Conservation (phyloP, 2,888 invertebrate species). For the Apamea anceps region DNA sequence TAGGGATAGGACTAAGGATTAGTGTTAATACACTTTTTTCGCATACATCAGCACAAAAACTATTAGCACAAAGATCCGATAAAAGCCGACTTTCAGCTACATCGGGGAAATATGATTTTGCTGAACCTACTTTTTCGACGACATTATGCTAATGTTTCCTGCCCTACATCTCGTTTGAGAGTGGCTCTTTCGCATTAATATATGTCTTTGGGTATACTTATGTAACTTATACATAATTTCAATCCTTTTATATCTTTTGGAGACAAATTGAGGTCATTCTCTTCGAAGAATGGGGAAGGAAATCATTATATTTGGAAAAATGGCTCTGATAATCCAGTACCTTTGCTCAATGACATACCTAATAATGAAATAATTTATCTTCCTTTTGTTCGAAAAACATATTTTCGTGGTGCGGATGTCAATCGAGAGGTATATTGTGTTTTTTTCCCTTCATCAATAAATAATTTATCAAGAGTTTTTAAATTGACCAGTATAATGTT, state of each 20-base stretch:
- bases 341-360: not conserved
- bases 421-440: not conserved
- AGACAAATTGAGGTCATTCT: constrained; percentile 51
- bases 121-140: constrained; percentile 63
- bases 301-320: constrained; percentile 38
- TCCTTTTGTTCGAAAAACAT: not conserved
- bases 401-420: not conserved
- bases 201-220: constrained; percentile 44
- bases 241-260: constrained; percentile 39
- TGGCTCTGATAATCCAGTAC: constrained; percentile 23
- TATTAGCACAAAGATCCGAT: constrained; percentile 50
- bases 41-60: constrained; percentile 46
- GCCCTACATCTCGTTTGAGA: constrained; percentile 61
- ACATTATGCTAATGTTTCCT: constrained; percentile 66
- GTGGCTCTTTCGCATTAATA: constrained; percentile 57
- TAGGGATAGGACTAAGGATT: too few species aligned
- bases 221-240: constrained; percentile 31
- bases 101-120: constrained; percentile 65
- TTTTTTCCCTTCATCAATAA: not conserved
- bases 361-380: not conserved
- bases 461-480: not conserved
- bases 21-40: constrained; percentile 22
- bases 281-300: constrained; percentile 13
- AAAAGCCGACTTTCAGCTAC: constrained; percentile 55
- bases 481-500: not conserved